Percentiles rank a stretch among this genome's conserved stretches.
phyloP scores from a whole-genome alignment of 2,797 vertebrate species.

The Petrocephalus sullivani region DNA sequence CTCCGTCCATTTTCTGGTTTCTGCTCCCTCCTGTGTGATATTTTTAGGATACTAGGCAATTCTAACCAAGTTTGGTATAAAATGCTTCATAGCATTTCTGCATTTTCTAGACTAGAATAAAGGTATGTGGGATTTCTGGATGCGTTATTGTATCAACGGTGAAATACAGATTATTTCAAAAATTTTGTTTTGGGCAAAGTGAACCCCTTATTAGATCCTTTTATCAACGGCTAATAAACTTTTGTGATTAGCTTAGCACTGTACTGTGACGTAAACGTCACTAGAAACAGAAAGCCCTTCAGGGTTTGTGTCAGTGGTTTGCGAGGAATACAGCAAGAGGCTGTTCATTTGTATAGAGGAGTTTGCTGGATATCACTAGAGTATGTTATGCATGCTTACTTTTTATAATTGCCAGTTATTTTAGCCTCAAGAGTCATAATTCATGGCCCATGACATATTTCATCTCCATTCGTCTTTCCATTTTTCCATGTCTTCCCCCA shows the following conservation, averaged over 20 bases:
- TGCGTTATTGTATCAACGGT: background rate
- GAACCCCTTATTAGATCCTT: background rate
- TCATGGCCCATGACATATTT: conserved; percentile 61
- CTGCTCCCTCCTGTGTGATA: background rate
- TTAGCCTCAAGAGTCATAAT: conserved; percentile 47
- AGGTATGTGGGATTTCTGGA: background rate
- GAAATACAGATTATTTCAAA: background rate
- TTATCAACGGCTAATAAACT: background rate
- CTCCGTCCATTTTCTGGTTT: conserved; percentile 3
- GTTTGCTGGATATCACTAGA: background rate
- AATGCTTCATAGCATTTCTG: background rate
- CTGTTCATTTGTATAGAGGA: background rate
- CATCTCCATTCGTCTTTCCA: conserved; percentile 59
- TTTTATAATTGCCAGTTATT: background rate
- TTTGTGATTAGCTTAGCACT: background rate
- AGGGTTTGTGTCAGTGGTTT: background rate
- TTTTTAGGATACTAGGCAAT: conserved; percentile 16
- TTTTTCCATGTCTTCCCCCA: conserved; percentile 42
- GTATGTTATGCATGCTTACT: background rate
- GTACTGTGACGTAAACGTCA: background rate
- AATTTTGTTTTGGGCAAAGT: background rate
- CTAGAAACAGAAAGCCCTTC: background rate
- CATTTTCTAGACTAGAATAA: background rate
- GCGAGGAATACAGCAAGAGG: background rate
- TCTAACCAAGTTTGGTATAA: conserved; percentile 7